Evolutionary conservation across 1,140 invertebrate species (phyloP).

Genomic region (Steinernema khuongi): DNA sequence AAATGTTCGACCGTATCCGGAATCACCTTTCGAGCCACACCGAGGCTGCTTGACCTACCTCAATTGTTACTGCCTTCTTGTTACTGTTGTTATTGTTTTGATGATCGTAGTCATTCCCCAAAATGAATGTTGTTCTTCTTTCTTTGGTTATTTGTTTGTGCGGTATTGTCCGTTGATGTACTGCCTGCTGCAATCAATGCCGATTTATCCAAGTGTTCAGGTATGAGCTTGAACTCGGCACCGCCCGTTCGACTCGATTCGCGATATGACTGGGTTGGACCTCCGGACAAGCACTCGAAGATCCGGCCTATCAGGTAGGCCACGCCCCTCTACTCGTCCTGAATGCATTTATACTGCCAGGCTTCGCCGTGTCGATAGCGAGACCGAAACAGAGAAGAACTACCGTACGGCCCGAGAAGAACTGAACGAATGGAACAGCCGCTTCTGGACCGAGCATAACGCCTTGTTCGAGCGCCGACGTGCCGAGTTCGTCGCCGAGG

Average conservation of each 20-base stretch:
- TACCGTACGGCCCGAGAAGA: constrained; percentile 44
- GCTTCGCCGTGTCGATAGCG: constrained; percentile 45
- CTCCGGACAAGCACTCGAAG: constrained; percentile 47
- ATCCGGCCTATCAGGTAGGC: constrained; percentile 47
- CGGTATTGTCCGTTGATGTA: too few species aligned
- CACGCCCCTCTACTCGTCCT: too few species aligned
- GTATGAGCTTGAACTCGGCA: constrained; percentile 3
- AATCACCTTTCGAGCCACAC: too few species aligned
- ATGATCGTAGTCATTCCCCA: not conserved
- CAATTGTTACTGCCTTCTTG: not conserved
- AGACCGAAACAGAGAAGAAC: constrained; percentile 40
- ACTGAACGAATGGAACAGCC: constrained; percentile 49
- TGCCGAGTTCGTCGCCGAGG: constrained; percentile 44
- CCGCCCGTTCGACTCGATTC: constrained; percentile 39
- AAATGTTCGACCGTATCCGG: constrained; percentile 46
- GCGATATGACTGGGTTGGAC: constrained; percentile 54
- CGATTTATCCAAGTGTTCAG: too few species aligned
- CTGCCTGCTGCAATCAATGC: too few species aligned
- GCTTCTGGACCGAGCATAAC: constrained; percentile 50
- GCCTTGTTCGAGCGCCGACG: constrained; percentile 44
- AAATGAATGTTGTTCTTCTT: too few species aligned
- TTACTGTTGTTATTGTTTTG: not conserved
- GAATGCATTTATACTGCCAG: constrained; percentile 25
- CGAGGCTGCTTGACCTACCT: too few species aligned
- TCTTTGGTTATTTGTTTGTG: too few species aligned